Percentiles rank a stretch among this genome's conserved stretches.
These are phyloP conservation scores for Aphidius ervi DNA, from an alignment of 1,140 invertebrate species.

Conservation along the genomic window DNA sequence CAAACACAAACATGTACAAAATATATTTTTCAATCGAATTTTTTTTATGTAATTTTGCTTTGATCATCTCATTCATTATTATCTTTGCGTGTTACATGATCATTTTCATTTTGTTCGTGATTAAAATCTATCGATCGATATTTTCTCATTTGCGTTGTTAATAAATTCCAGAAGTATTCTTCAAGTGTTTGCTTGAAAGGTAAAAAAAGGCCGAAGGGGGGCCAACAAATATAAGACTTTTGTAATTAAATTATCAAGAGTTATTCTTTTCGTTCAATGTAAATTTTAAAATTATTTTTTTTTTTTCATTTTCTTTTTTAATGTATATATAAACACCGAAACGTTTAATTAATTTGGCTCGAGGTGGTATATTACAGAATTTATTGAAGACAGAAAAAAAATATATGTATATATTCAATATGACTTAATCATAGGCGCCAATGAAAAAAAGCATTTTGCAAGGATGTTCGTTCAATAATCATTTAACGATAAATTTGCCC, in stretches of 20 bases:
- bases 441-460: background rate
- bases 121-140: slow-evolving; percentile 3
- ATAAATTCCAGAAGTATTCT: background rate
- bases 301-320: background rate
- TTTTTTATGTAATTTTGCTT: background rate
- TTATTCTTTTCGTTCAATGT: background rate
- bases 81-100: slow-evolving; percentile 7
- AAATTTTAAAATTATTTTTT: too few species aligned
- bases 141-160: slow-evolving; percentile 6
- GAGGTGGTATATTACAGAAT: slow-evolving; percentile 7
- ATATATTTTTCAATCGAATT: background rate
- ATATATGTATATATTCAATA: slow-evolving; percentile 3
- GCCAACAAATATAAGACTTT: background rate
- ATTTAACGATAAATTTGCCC: slow-evolving; percentile 13
- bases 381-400: slow-evolving; percentile 13
- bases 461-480: slow-evolving; percentile 5
- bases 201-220: background rate
- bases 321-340: background rate
- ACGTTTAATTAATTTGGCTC: slow-evolving; percentile 16
- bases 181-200: too few species aligned
- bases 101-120: slow-evolving; percentile 2
- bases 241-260: slow-evolving; percentile 12
- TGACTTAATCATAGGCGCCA: slow-evolving; percentile 13
- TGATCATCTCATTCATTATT: background rate
- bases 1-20: too few species aligned